Base-by-base conservation (phyloP, 2,797 vertebrate species). In the Ficedula albicollis region DNA sequence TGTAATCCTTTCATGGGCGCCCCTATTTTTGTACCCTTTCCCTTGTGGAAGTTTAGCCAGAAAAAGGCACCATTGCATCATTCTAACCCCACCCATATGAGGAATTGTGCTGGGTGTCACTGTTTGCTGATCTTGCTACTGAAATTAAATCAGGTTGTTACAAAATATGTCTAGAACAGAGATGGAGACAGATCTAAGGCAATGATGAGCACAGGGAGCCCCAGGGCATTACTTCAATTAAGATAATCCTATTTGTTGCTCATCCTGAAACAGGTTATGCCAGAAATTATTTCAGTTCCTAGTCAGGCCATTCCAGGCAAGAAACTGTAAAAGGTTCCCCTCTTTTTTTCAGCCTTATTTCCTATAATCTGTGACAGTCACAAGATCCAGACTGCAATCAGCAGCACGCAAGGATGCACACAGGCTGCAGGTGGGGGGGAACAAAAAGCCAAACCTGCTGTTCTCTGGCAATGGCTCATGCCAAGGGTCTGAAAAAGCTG, bases 211-310 rank as follows among this genome's bases (percentile, higher is more conserved):
- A 44, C 32, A 39, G 48, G 38, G 62, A 80, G 76, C 54, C 34
- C 26, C 52, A 86, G 49, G 66, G 46, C 69, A 70, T 16, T 27
- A 30, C 48, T 74, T 88, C 58, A 76, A 93, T 88, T 93, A 67
- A 59, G 25, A 77, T 83, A 88, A 94, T 84, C 38, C 69, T 68
- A 49, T 75, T 84, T 86, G 73, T 52, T 94, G 67, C 86, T 86
- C 49, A 72, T 60, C 77, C 54, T 72, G 38, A 84, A 94, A 94
- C 69, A 90, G 66, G 48, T 86, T 92, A 63, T 77, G 32, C 56
- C 69, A 85, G 51, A 73, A 80, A 77, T 66, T 32, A 62, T n/a
- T 83, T 62, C 46, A 76, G 36, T 26, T 56, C 25, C 54, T 32
- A 58, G 72, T 27, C 2, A 1, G 21, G 46, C 39, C 43, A n/a